Base-by-base conservation (phyloP, 37 sponge, comb jelly and placozoan species). In the Chondrosia reniformis region DNA sequence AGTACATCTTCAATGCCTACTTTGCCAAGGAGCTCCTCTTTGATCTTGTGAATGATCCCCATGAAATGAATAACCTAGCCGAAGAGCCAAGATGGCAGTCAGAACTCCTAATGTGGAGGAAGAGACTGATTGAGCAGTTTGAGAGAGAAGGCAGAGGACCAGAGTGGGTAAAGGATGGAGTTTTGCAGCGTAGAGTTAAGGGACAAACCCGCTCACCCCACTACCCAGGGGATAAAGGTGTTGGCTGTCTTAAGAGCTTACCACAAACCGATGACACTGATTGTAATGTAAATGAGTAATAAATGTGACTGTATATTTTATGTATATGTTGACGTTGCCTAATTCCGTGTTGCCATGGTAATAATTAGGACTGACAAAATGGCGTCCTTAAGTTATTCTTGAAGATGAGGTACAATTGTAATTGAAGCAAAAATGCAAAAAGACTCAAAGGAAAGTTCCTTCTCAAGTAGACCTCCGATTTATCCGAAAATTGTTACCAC, bases 21-120 rank as follows among this genome's bases (percentile, higher is more conserved):
- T 89, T 65, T 80, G 62, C 58, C 4, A 62, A 74, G 46, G 89
- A 89, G 61, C 89, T 80, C 72, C 61, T 89, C 75, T 89, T 89
- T 71, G 81, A 84, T 55, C 52, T 89, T 27, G 49, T 49, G 33
- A 54, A 40, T 69, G 89, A 89, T 63, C 81, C 84, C 9, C 42
- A 63, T 13, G 89, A 88, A 39, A 27, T 84, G 69, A 36, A 71
- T 36, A 71, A 89, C 52, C 78, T 89, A 4, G 80, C 81, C 27
- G 72, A 30, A 5, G 76, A 84, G 2, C 43, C 54, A 44, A 43
- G 46, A 21, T 89, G 76, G 80, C 34, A 80, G 73, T 15, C 24
- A 24, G 39, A 32, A 27, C 72, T 89, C 6, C 2, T 39, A 21
- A 49, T 22, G 38, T 84, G 85, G 89, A 37, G 84, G 25, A 34